Percentiles rank a stretch among this genome's conserved stretches.
Evolutionary conservation across 2,888 invertebrate genomes (phyloP).

Genomic region (Protula sp.): DNA sequence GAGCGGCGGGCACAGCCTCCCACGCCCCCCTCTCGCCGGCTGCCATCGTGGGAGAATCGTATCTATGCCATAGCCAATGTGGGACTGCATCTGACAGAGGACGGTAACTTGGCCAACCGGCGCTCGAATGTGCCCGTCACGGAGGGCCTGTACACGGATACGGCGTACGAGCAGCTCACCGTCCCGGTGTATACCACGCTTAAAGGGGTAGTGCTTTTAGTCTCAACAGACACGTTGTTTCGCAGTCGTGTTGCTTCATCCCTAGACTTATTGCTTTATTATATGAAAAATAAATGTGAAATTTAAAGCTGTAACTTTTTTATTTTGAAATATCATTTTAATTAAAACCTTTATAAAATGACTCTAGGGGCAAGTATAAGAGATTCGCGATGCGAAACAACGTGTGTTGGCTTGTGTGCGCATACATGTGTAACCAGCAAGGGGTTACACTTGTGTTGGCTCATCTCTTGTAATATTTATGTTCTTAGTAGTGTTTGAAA

Average conservation of each 20-base stretch:
- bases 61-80: conserved; percentile 74
- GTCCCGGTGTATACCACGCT: conserved; percentile 92
- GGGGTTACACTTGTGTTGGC: too few species aligned
- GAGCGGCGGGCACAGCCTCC: conserved; percentile 61
- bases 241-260: background rate
- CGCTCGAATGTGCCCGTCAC: conserved; percentile 9
- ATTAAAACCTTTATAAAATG: too few species aligned
- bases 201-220: conserved; percentile 67
- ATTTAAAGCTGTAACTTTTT: too few species aligned
- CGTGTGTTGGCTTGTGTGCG: too few species aligned
- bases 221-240: background rate
- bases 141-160: conserved; percentile 17
- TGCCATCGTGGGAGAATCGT: conserved; percentile 89
- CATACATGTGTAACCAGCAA: too few species aligned
- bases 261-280: background rate
- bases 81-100: conserved; percentile 31
- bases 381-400: too few species aligned
- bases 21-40: conserved; percentile 84
- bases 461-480: too few species aligned
- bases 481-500: too few species aligned
- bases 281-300: too few species aligned
- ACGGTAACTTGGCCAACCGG: background rate
- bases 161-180: conserved; percentile 47
- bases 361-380: too few species aligned
- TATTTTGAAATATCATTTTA: too few species aligned